Percentiles rank a stretch among this genome's conserved stretches.
Conservation (phyloP, 2,113 vertebrate genomes). For the Lepus americanus region DNA sequence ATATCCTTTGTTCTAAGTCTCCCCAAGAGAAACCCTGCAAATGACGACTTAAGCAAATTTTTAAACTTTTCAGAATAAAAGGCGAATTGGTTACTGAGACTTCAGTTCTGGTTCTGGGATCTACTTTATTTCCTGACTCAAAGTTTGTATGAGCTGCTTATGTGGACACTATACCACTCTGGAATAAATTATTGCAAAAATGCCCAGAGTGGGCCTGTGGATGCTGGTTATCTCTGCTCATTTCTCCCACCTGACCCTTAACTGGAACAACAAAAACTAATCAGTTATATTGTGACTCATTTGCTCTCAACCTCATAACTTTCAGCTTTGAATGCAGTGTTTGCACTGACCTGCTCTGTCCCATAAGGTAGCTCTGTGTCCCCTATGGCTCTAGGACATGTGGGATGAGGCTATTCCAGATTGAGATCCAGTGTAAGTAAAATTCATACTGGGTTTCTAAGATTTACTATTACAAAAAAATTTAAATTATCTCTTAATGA, state of each 20-base stretch:
- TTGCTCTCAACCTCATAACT: neutral
- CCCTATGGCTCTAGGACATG: neutral
- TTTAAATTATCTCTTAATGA: neutral
- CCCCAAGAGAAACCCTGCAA: neutral
- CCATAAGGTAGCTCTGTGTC: neutral
- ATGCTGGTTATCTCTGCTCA: neutral
- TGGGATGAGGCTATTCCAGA: neutral
- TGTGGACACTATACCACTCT: neutral
- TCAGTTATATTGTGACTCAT: too few species aligned
- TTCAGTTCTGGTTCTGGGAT: neutral
- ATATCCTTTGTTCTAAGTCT: neutral
- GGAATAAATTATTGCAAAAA: neutral
- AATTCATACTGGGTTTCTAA: neutral
- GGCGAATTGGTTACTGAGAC: neutral
- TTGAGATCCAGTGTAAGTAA: neutral
- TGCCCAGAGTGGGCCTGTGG: neutral
- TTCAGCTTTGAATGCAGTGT: neutral
- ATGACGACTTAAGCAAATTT: neutral
- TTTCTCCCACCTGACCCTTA: neutral
- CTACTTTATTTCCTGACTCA: neutral
- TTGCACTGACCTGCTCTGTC: neutral
- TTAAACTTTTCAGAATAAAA: neutral
- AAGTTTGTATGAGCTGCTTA: neutral
- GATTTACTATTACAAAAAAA: neutral
- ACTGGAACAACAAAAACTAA: rapidly evolving